These are phyloP conservation scores for Sphaerolaimus hirsutus DNA, from an alignment of 2,888 invertebrate genomes.

Conservation along the genomic window DNA sequence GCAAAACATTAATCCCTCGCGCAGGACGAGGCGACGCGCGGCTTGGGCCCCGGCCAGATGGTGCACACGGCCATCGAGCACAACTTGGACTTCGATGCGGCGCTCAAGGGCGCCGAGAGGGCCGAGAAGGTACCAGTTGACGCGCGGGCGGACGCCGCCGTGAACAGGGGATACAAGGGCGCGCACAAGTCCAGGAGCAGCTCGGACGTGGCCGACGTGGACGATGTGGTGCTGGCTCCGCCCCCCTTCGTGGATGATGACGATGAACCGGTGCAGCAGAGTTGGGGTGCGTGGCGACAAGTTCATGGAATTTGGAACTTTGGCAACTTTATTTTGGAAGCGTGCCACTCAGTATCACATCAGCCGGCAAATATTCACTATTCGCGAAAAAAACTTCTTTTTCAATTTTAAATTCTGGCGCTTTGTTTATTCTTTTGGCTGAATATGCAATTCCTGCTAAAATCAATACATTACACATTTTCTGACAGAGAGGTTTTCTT, in stretches of 20 bases:
- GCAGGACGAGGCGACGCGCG: too few relatives aligned
- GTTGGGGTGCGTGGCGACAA: not conserved
- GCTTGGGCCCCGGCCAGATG: too few relatives aligned
- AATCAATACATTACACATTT: too few relatives aligned
- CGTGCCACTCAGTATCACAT: too few relatives aligned
- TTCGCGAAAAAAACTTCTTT: too few relatives aligned
- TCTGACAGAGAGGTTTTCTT: too few relatives aligned
- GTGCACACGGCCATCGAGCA: conserved; percentile 17
- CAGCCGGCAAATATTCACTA: too few relatives aligned
- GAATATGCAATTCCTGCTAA: too few relatives aligned
- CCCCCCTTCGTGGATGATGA: not conserved
- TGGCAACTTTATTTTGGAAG: too few relatives aligned
- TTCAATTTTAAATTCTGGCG: too few relatives aligned
- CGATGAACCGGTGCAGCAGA: not conserved
- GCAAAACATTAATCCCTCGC: too few relatives aligned
- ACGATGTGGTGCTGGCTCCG: not conserved
- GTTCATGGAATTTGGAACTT: not conserved
- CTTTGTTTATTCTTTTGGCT: too few relatives aligned
- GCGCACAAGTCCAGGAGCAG: not conserved
- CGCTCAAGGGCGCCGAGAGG: conserved; percentile 15
- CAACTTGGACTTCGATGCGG: conserved; percentile 15
- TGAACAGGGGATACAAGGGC: not conserved
- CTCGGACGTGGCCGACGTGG: not conserved
- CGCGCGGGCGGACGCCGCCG: conserved; percentile 4
- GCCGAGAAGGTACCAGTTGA: conserved; percentile 12